A percentile compares a stretch with the other conserved stretches of the same genome.
Conservation (phyloP, 2,113 vertebrate species). For the Chaetodon auriga region DNA sequence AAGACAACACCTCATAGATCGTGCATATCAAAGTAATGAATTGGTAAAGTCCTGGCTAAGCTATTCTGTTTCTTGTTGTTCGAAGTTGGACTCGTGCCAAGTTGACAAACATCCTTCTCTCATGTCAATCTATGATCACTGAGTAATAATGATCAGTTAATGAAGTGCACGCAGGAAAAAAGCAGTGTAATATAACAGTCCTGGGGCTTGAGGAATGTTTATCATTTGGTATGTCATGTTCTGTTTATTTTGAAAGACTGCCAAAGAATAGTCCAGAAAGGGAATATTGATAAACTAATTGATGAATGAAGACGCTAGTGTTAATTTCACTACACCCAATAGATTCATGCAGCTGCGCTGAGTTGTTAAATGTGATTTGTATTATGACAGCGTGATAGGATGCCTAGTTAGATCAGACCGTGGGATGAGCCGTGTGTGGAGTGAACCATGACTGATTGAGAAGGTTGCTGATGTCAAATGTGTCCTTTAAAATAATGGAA, state of each 20-base stretch:
- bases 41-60: conserved; percentile 26
- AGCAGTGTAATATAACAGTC: conserved; percentile 44
- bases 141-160: conserved; percentile 54
- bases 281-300: conserved; percentile 63
- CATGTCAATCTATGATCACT: conserved; percentile 44
- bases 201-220: conserved; percentile 34
- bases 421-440: not conserved
- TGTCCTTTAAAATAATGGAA: not conserved
- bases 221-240: conserved; percentile 46
- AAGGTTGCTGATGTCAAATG: not conserved
- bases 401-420: conserved; percentile 28
- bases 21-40: conserved; percentile 66
- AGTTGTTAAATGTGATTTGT: conserved; percentile 55
- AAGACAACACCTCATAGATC: conserved; percentile 45
- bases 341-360: conserved; percentile 41
- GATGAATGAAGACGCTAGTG: conserved; percentile 49
- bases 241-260: conserved; percentile 55
- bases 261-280: conserved; percentile 43
- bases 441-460: not conserved
- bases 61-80: conserved; percentile 27
- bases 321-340: conserved; percentile 55
- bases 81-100: conserved; percentile 34
- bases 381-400: conserved; percentile 31
- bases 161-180: conserved; percentile 51
- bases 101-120: conserved; percentile 47